Evolutionary conservation across 2,888 invertebrate species (phyloP), one percentile per base, ranked within the genome.

Genomic region (Philonicus albiceps): DNA sequence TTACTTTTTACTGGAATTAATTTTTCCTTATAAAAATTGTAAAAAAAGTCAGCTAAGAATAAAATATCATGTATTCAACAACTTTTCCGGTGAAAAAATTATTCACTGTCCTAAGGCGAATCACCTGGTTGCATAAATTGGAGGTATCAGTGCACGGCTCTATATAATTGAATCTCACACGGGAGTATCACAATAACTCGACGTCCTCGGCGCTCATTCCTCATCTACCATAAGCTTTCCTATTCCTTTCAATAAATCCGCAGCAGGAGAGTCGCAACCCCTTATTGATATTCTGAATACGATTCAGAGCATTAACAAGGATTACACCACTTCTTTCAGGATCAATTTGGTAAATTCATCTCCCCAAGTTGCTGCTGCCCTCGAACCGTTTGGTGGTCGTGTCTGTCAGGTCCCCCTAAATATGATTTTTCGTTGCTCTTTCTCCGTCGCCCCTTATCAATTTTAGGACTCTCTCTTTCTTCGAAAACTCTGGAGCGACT

Each of bases 281-380:
- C 76, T 78, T 84, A 87, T 87, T 87, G 87, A 86, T 87, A 87
- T 87, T 87, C 87, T 86, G 72, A 87, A 87, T 87, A 76, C 87
- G 86, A 87, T 87, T 87, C 75, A 73, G 78, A 73, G 87, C 87
- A 87, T 87, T 87, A 87, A 86, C 87, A 87, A 86, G 87, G 87
- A 87, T 87, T 87, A 87, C 87, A 84, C 87, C 88, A 88, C 87
- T 88, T 88, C 88, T 87, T 88, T 88, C 86, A 80, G 88, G 88
- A 87, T 88, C 88, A 88, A 88, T 88, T 88, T 88, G 86, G 86
- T 88, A 86, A 88, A 88, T 88, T 88, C 86, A 87, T 86, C 85
- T 73, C 78, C 72, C 78, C 76, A 43, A 78, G 64, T 64, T 64
- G 30, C 86, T 55, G 22, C 86, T 55, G 34, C 40, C 53, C 72